Evolutionary conservation across 2,888 invertebrate genomes (phyloP).

Genomic region (Horisme vitalbata): DNA sequence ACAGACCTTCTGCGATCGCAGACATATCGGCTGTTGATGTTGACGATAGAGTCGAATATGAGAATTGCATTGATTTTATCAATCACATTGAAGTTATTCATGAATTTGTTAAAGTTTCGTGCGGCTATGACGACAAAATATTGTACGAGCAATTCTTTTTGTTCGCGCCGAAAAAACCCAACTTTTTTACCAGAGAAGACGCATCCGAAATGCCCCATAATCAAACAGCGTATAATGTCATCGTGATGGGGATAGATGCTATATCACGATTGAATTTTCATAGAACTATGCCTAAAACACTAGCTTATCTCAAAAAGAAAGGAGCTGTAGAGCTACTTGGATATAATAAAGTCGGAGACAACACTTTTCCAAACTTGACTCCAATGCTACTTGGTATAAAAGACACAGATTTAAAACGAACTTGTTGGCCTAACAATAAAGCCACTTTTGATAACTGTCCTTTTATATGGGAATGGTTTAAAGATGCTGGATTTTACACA

Average conservation of each 20-base stretch:
- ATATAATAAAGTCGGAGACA: constrained; percentile 97
- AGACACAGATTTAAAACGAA: constrained; percentile 84
- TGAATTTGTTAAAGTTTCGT: constrained; percentile 88
- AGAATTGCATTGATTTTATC: constrained; percentile 75
- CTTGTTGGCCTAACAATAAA: constrained; percentile 84
- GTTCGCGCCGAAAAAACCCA: constrained; percentile 80
- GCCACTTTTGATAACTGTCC: constrained; percentile 89
- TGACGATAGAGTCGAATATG: constrained; percentile 76
- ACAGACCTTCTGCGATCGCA: constrained; percentile 72
- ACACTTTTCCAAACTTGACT: constrained; percentile 95
- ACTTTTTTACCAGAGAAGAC: constrained; percentile 40
- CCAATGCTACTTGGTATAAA: constrained; percentile 90
- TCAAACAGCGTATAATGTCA: constrained; percentile 83
- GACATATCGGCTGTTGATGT: constrained; percentile 67
- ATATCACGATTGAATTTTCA: constrained; percentile 93
- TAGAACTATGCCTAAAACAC: constrained; percentile 91
- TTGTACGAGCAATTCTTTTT: constrained; percentile 87
- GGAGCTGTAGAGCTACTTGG: constrained; percentile 91
- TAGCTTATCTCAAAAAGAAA: constrained; percentile 82
- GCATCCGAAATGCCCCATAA: constrained; percentile 39
- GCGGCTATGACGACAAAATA: constrained; percentile 68
- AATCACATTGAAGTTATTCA: constrained; percentile 66
- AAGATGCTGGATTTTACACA: constrained; percentile 88
- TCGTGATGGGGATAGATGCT: constrained; percentile 93
- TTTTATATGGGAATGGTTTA: constrained; percentile 92